Percentiles rank a stretch among this genome's conserved stretches.
Evolutionary conservation across 2,888 invertebrate genomes (phyloP).

Genomic region (Hybos culiciformis): DNA sequence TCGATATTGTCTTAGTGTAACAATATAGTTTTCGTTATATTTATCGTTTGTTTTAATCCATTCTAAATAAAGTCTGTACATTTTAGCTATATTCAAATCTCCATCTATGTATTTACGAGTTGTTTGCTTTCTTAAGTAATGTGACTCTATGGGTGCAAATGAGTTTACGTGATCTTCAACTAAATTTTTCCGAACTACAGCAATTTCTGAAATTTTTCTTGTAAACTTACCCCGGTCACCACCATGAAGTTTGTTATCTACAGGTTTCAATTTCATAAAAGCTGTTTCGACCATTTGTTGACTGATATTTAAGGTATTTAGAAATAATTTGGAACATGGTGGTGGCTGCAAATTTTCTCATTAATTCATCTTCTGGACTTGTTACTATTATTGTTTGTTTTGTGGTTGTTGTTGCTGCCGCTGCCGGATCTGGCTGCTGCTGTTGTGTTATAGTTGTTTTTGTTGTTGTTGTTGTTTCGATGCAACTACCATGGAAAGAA

Average conservation of each 20-base stretch:
- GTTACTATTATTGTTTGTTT: no score
- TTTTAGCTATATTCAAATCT: neutral
- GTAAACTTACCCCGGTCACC: neutral
- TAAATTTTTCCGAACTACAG: neutral
- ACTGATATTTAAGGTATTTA: neutral
- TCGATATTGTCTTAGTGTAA: slow-evolving; percentile 3
- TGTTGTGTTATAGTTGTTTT: no score
- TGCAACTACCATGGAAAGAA: no score
- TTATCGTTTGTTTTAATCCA: neutral
- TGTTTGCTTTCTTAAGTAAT: neutral
- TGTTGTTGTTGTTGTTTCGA: no score
- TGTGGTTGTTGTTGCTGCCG: no score
- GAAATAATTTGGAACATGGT: no score
- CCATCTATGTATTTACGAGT: neutral
- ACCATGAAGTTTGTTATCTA: neutral
- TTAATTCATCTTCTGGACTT: no score
- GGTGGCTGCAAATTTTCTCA: no score
- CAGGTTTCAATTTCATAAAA: neutral
- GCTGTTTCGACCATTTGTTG: neutral
- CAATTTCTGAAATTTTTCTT: neutral
- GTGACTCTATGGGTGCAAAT: neutral
- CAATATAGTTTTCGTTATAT: neutral
- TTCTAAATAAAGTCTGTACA: neutral
- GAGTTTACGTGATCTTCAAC: neutral
- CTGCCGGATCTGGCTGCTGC: no score